These are phyloP conservation scores for Machimus rusticus DNA, from an alignment of 2,888 invertebrate genomes.

Conservation along the genomic window DNA sequence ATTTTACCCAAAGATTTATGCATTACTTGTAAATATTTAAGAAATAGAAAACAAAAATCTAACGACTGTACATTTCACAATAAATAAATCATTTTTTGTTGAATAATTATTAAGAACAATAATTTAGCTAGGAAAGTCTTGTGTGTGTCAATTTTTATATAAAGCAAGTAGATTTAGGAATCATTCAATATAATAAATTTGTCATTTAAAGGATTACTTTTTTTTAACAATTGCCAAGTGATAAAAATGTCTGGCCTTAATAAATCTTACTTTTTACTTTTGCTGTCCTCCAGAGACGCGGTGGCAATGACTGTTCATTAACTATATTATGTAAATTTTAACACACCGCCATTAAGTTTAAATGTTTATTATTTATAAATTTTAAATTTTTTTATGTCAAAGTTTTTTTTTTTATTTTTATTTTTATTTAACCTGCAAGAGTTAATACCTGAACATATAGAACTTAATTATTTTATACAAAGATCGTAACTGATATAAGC, in stretches of 20 bases:
- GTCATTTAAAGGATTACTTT: not conserved
- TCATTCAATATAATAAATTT: not conserved
- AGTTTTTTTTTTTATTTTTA: too few relatives aligned
- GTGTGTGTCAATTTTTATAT: not conserved
- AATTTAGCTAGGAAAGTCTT: not conserved
- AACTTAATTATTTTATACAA: too few relatives aligned
- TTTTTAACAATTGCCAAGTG: not conserved
- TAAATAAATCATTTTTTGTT: not conserved
- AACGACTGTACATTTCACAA: not conserved
- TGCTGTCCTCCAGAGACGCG: too few relatives aligned
- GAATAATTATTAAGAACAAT: not conserved
- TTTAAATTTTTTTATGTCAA: too few relatives aligned
- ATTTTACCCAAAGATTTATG: not conserved
- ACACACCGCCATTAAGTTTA: too few relatives aligned
- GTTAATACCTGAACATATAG: too few relatives aligned
- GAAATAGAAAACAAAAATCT: not conserved
- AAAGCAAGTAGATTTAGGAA: not conserved
- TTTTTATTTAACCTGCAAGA: too few relatives aligned
- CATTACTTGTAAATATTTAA: not conserved
- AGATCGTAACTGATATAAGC: too few relatives aligned
- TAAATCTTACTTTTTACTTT: not conserved
- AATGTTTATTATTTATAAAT: too few relatives aligned
- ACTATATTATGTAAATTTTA: too few relatives aligned
- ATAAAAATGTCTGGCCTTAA: not conserved
- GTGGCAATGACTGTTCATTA: too few relatives aligned